Percentiles rank a stretch among this genome's conserved stretches.
phyloP scores from a whole-genome alignment of 2,113 vertebrate genomes.

The Corapipo altera region DNA sequence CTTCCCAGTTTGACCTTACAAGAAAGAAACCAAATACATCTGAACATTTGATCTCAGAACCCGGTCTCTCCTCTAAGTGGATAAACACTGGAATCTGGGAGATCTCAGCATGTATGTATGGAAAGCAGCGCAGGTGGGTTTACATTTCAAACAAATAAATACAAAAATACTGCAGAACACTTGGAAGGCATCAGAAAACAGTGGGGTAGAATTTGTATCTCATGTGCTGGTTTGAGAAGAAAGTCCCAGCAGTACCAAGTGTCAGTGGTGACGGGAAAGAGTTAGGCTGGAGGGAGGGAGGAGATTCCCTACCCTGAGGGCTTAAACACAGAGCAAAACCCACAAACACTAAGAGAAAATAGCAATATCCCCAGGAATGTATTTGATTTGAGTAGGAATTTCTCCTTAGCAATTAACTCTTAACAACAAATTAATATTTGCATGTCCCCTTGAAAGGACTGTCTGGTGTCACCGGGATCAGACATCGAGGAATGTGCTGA shows the following conservation, averaged over 20 bases:
- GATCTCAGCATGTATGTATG: background rate
- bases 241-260: background rate
- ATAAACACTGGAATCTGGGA: background rate
- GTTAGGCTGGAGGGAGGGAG: background rate
- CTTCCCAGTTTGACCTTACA: background rate
- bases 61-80: background rate
- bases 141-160: conserved; percentile 32
- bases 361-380: background rate
- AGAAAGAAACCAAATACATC: background rate
- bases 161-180: background rate
- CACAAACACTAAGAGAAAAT: background rate
- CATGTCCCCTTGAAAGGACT: background rate
- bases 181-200: background rate
- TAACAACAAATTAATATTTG: background rate
- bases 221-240: background rate
- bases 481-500: background rate
- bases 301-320: background rate
- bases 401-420: background rate
- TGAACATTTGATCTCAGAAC: background rate
- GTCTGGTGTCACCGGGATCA: background rate
- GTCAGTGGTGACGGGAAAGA: background rate
- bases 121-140: conserved; percentile 1
- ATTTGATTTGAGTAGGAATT: background rate
- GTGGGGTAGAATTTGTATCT: background rate
- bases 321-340: background rate